phyloP scores from a whole-genome alignment of 2,888 invertebrate species.

The Drosophila cognata region DNA sequence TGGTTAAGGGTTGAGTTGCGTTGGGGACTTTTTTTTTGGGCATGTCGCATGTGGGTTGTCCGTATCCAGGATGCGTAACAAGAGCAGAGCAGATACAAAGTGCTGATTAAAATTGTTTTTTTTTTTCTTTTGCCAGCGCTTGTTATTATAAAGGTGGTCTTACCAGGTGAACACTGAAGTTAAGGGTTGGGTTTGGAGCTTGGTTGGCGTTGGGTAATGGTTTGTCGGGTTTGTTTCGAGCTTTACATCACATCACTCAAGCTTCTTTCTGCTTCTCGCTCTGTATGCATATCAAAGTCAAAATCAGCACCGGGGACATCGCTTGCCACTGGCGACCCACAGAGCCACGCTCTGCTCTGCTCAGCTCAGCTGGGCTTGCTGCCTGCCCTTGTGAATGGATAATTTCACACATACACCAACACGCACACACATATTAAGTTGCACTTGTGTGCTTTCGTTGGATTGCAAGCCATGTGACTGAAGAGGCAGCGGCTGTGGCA shows the following conservation, averaged over 20 bases:
- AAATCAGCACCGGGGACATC: constrained; percentile 65
- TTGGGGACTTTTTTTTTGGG: constrained; percentile 8
- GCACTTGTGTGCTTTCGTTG: constrained; percentile 39
- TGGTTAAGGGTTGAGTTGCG: constrained; percentile 2
- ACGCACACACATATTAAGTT: constrained; percentile 24
- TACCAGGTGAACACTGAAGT: constrained; percentile 15
- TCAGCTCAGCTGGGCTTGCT: constrained; percentile 18
- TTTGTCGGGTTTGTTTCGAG: constrained; percentile 10
- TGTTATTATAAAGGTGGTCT: constrained; percentile 66
- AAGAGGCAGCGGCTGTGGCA: neutral
- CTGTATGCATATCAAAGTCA: constrained; percentile 75
- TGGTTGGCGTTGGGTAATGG: constrained; percentile 25
- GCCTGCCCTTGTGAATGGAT: constrained; percentile 55
- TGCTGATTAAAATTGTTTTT: constrained; percentile 73
- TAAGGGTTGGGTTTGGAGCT: neutral
- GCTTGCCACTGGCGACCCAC: constrained; percentile 48
- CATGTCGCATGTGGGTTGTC: constrained; percentile 15
- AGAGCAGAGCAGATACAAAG: constrained; percentile 70
- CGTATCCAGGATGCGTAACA: constrained; percentile 55
- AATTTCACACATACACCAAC: constrained; percentile 51
- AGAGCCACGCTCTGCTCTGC: constrained; percentile 8
- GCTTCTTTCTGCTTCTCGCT: constrained; percentile 14
- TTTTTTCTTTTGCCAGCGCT: constrained; percentile 29
- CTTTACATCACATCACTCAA: constrained; percentile 63
- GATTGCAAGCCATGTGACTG: constrained; percentile 2